A percentile compares a stretch with the other conserved stretches of the same genome.
These are phyloP conservation scores for Oncorhynchus gorbuscha DNA, from an alignment of 2,113 vertebrate species.

Conservation along the genomic window DNA sequence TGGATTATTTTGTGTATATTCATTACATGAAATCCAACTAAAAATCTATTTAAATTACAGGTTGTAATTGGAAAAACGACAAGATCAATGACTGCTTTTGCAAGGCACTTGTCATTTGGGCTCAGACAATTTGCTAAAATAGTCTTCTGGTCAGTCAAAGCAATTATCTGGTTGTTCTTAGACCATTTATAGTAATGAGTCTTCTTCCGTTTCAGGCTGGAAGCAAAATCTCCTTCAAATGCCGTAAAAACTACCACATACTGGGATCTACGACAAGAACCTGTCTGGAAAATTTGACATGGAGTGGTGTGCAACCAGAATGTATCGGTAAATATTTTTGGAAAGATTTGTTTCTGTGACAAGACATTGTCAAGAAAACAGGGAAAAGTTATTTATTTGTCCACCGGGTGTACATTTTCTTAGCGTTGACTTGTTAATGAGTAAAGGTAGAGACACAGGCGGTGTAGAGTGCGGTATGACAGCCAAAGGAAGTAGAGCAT, in stretches of 20 bases:
- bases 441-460: background rate
- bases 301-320: constrained; percentile 93
- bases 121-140: no score
- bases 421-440: constrained; percentile 1
- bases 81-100: no score
- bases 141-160: background rate
- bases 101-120: background rate
- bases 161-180: background rate
- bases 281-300: constrained; percentile 91
- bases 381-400: background rate
- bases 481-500: constrained; percentile 4
- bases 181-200: background rate
- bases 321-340: constrained; percentile 83
- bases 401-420: background rate
- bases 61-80: no score
- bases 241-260: constrained; percentile 94
- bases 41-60: no score
- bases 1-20: no score
- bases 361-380: background rate
- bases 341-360: background rate
- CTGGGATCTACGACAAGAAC: constrained; percentile 93
- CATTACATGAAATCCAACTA: no score
- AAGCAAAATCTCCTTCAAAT: constrained; percentile 91
- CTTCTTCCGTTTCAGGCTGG: constrained; percentile 79
- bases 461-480: no score